Conservation (phyloP, 2,113 vertebrate genomes). For the Raja brachyura region DNA sequence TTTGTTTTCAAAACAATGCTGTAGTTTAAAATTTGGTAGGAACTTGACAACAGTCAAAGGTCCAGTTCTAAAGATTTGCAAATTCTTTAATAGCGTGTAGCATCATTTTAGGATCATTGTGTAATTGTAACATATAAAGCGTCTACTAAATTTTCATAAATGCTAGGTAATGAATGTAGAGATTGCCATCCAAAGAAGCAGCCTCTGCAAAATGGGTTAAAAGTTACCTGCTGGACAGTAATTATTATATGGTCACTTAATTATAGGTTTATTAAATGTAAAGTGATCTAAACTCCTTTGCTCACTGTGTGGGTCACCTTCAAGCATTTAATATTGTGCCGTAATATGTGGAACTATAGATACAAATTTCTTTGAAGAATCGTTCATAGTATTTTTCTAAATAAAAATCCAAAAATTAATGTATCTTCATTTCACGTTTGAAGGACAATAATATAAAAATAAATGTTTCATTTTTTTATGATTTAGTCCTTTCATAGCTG, state of each 20-base stretch:
- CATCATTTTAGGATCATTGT: not conserved
- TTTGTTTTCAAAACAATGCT: not conserved
- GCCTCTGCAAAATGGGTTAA: not conserved
- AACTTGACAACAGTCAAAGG: not conserved
- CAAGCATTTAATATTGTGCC: not conserved
- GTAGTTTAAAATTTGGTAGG: not conserved
- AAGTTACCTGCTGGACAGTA: not conserved
- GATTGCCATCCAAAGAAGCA: not conserved
- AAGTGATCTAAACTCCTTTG: not conserved
- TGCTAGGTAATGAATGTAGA: not conserved
- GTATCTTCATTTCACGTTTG: not conserved
- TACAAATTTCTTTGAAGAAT: not conserved
- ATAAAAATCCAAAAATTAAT: not conserved
- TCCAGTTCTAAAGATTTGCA: not conserved
- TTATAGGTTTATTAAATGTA: not conserved
- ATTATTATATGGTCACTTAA: not conserved
- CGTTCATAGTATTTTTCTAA: slow-evolving; percentile 25
- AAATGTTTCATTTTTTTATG: not conserved
- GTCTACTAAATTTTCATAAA: not conserved
- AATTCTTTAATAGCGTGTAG: not conserved
- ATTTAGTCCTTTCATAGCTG: not conserved
- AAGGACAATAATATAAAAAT: slow-evolving; percentile 4
- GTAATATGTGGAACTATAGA: not conserved
- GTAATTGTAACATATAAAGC: not conserved
- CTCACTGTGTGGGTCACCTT: slow-evolving; percentile 4